These are phyloP conservation scores for Sphaerophoria taeniata DNA, from an alignment of 2,888 invertebrate genomes.

Conservation along the genomic window DNA sequence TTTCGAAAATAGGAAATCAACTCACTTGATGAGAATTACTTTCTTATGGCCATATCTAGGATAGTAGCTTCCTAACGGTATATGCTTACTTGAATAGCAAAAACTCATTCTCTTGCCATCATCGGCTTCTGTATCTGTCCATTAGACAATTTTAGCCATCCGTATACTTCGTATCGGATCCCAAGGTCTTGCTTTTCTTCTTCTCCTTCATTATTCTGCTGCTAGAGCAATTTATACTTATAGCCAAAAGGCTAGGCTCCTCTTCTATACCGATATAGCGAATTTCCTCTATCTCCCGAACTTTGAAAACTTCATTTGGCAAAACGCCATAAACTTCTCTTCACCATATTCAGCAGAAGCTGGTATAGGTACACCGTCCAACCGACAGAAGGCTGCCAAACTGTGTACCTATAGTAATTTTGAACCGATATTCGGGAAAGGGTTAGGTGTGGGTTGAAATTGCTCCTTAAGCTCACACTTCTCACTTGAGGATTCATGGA, in stretches of 20 bases:
- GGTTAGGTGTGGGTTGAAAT: slow-evolving; percentile 31
- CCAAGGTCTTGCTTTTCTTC: slow-evolving; percentile 51
- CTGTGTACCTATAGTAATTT: slow-evolving; percentile 32
- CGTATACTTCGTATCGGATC: slow-evolving; percentile 66
- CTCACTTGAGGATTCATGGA: slow-evolving; percentile 66
- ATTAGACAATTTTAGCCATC: slow-evolving; percentile 68
- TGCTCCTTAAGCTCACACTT: slow-evolving; percentile 63
- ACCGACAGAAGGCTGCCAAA: not conserved
- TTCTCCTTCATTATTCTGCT: not conserved
- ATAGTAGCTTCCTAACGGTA: slow-evolving; percentile 36
- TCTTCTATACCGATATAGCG: slow-evolving; percentile 43
- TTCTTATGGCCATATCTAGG: slow-evolving; percentile 60
- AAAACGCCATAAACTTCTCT: slow-evolving; percentile 67
- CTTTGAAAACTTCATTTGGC: slow-evolving; percentile 72
- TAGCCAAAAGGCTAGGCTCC: slow-evolving; percentile 25
- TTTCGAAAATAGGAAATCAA: slow-evolving; percentile 70
- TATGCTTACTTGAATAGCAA: not conserved
- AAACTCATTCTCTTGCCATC: slow-evolving; percentile 35
- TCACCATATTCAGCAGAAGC: not conserved
- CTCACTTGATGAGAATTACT: slow-evolving; percentile 73
- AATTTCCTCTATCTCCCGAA: slow-evolving; percentile 48
- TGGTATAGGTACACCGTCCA: not conserved
- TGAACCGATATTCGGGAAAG: slow-evolving; percentile 11
- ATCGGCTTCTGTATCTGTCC: slow-evolving; percentile 71
- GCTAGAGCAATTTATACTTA: too few species aligned